Evolutionary conservation across 2,113 vertebrate genomes (phyloP).

Genomic region (Anolis sagrei): DNA sequence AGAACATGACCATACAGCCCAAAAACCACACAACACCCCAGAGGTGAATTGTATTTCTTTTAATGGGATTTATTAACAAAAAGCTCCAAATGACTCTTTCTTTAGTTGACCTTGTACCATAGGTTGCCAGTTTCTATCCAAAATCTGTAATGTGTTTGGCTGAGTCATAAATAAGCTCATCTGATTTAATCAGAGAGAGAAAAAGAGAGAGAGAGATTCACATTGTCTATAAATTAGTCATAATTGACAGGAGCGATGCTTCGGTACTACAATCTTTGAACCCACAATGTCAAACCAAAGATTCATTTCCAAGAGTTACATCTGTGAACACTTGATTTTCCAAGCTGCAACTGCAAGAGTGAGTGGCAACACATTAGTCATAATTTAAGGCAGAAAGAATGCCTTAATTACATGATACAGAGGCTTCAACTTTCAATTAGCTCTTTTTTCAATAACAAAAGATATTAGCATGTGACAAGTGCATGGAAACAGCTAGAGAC

Average conservation of each 20-base stretch:
- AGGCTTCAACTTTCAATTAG: constrained; percentile 5
- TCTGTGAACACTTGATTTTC: constrained; percentile 11
- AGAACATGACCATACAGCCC: no score
- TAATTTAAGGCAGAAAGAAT: constrained; percentile 3
- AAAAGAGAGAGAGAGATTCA: neutral
- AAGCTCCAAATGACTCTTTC: no score
- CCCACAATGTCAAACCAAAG: neutral
- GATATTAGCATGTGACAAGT: neutral
- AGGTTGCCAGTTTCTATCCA: neutral
- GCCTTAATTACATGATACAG: neutral
- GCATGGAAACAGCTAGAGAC: neutral
- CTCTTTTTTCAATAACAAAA: neutral
- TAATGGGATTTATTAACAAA: neutral
- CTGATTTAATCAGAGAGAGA: neutral
- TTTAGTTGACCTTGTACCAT: neutral
- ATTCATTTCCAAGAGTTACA: neutral
- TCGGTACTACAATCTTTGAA: neutral
- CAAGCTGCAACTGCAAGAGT: neutral
- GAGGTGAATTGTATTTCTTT: neutral
- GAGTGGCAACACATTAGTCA: neutral
- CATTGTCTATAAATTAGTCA: neutral
- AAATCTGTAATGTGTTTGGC: neutral
- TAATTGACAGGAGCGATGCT: neutral
- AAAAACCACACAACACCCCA: no score
- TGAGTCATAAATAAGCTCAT: no score